Evolutionary conservation across 2,797 vertebrate species (phyloP).

Genomic region (Gambusia yucatana): DNA sequence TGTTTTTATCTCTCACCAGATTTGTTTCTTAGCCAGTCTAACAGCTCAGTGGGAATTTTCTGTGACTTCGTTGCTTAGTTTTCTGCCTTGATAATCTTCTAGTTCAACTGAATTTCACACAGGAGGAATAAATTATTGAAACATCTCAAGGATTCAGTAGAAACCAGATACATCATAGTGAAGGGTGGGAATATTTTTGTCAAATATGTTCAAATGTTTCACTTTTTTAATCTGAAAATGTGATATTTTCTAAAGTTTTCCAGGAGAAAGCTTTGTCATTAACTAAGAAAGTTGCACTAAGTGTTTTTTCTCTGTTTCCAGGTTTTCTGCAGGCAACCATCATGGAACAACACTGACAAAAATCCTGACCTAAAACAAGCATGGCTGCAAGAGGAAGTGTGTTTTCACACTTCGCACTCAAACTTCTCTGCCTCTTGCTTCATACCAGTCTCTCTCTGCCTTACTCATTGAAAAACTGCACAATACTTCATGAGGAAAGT

Average conservation of each 20-base stretch:
- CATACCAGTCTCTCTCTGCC: neutral
- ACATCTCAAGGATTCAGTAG: neutral
- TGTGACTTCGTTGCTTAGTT: neutral
- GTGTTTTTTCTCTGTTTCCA: neutral
- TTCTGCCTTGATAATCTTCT: neutral
- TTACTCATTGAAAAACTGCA: conserved; percentile 36
- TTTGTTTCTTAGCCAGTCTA: neutral
- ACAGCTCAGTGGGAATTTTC: neutral
- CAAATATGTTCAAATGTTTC: neutral
- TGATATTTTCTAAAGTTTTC: neutral
- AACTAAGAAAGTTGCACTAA: neutral
- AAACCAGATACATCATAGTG: neutral
- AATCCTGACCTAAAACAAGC: neutral
- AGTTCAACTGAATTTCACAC: neutral
- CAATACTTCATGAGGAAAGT: fast-evolving
- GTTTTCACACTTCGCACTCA: neutral
- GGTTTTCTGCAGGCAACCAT: neutral
- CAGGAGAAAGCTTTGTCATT: neutral
- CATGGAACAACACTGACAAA: neutral
- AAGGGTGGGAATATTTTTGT: neutral
- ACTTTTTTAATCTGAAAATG: neutral
- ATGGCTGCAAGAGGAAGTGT: neutral
- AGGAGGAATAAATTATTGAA: neutral
- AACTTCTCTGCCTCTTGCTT: conserved; percentile 3
- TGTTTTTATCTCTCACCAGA: too few relatives aligned